Evolutionary conservation across 37 sponge, comb jelly and placozoan genomes (phyloP), one percentile per base, ranked within the genome.

Genomic region (Bolinopsis microptera): DNA sequence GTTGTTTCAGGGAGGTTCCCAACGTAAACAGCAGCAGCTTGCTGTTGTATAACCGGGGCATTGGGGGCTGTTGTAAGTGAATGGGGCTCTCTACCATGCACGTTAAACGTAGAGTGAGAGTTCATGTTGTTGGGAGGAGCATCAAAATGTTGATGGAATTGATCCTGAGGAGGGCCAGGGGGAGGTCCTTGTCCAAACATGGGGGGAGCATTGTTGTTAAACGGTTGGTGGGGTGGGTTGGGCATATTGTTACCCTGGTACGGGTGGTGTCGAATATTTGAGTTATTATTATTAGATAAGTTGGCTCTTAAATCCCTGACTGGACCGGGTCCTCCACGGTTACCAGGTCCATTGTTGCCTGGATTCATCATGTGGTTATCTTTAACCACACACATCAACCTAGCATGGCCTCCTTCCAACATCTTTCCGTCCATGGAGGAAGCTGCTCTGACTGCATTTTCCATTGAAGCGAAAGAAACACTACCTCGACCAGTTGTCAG

Each of bases 1-100:
- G 90, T 36, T 24, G 90, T 86, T 25, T 86, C 90, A 24, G 90
- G 90, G 3, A 86, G 90, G 22, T 86, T 86, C 21, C 90, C 61
- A 25, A 86, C 90, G 48, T 86, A 86, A 8, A 86, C 61, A 24
- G 61, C 90, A 86, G 61, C 90, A 39, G 90, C 48, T 41, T 86
- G 61, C 90, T 39, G 90, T 3, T 86, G 61, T 24, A 28, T 13
- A 24, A 41, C 48, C 0, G 61, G 41, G 1, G 90, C 90, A 86
- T 22, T 26, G 5, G 90, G 41, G 40, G 41, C 23, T 24, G 90
- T 5, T 24, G 90, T 86, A 1, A 86, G 61, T 24, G 32, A n/a
- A 27, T 86, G 90, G 3, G 90, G 25, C 3, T 40, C 13, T 41
- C 90, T 48, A 28, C 90, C 90, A 27, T 86, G 90, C n/a, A 86